Evolutionary conservation across 2,888 invertebrate genomes (phyloP), one percentile per base, ranked within the genome.

Genomic region (Diplazon laetatorius): DNA sequence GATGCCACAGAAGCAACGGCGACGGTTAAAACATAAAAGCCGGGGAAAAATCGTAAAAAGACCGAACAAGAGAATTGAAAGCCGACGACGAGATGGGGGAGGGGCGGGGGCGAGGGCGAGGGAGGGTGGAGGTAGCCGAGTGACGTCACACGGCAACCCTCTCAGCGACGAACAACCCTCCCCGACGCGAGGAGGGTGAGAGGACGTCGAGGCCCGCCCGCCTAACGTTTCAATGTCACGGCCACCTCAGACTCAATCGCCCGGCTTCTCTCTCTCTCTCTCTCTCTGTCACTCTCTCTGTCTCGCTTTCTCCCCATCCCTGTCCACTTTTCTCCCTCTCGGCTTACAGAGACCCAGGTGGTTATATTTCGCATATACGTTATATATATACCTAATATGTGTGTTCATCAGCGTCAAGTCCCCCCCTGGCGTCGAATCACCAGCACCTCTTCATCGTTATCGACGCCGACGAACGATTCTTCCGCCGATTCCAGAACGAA

Each of bases 21-120:
- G 30, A 55, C 30, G 55, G 30, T 25, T 30, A 30, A 9, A 30
- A 30, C 22, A 48, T 25, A 8, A 35, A 16, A 55, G 30, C 16
- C 35, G n/a, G 30, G 42, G 4, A 14, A 35, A 55, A 55, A 55
- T 16, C 20, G 46, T n/a, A 30, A 69, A n/a, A 69, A 59, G 18
- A 44, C 14, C 12, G 39, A 35, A 30, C 62, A 62, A 55, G 44
- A 46, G 44, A 37, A 68, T 62, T 91, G 91, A 62, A 37, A 30
- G 46, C 30, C 39, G n/a, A n/a, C 22, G 55, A 39, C 35, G 42
- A 42, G 22, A 16, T 25, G 62, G n/a, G 72, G 16, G 44, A 20
- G 57, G 9, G 35, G 37, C 14, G 63, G n/a, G n/a, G n/a, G n/a
- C n/a, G n/a, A n/a, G n/a, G n/a, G n/a, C n/a, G n/a, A n/a, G n/a